phyloP scores from a whole-genome alignment of 2,113 vertebrate species.

The Ageneiosus marmoratus region DNA sequence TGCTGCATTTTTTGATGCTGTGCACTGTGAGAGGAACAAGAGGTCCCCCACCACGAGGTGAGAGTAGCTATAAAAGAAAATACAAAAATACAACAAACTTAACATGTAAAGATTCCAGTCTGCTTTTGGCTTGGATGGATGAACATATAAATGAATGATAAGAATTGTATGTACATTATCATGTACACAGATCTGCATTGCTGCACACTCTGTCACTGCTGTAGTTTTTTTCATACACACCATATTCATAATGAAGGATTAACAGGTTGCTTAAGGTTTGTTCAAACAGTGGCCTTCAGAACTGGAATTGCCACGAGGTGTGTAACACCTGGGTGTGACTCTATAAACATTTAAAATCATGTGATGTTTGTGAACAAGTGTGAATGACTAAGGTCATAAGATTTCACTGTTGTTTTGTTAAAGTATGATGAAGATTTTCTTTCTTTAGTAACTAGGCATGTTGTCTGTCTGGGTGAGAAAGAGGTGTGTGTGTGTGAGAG shows the following conservation, averaged over 20 bases:
- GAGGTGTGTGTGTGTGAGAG: background rate
- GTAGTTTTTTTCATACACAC: background rate
- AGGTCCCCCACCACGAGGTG: conserved; percentile 95
- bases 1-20: conserved; percentile 93
- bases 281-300: background rate
- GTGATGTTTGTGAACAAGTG: conserved; percentile 26
- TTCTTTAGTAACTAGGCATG: background rate
- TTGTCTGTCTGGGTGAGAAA: background rate
- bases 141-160: no score
- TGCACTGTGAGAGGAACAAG: conserved; percentile 95
- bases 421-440: background rate
- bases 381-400: background rate
- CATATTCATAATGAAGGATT: background rate
- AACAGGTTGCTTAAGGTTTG: conserved; percentile 9
- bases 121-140: background rate
- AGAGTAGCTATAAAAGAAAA: conserved; percentile 42
- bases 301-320: conserved; percentile 11
- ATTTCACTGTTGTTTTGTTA: background rate
- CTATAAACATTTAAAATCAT: background rate
- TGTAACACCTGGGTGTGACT: conserved; percentile 11
- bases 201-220: background rate
- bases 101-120: background rate
- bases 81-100: background rate
- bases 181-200: background rate
- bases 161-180: background rate